Base-by-base conservation (phyloP, 2,888 invertebrate genomes). In the Drosophila parthenogenetica region DNA sequence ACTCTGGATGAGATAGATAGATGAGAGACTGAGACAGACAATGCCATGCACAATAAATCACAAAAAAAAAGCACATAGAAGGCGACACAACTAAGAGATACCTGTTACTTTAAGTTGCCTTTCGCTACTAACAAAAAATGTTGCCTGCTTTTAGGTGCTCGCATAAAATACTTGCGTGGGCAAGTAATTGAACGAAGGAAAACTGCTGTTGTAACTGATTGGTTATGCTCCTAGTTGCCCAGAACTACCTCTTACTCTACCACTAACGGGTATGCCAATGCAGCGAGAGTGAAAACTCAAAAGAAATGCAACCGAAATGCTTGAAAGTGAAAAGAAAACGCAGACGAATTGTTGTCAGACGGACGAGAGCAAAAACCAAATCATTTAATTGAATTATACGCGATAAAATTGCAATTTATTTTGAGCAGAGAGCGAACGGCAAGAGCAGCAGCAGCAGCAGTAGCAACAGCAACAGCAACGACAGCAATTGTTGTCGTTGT, bases 351-450 rank as follows among this genome's bases (percentile, higher is more conserved):
- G 64, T 62, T 68, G 72, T 72, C 65, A 65, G 53, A 39, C 42
- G 29, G 39, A 17, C 60, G 45, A 54, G 14, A 53, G 55, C 48
- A 53, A 68, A 62, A 79, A 50, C 51, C 61, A 79, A 79, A 82
- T 79, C 77, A 73, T 83, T 81, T 77, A 77, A 83, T 81, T 81
- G 73, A 83, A 83, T 78, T 78, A 81, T 79, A 61, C 58, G 79
- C 79, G 77, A 82, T 87, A 78, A 85, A 85, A 82, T 71, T 69
- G 73, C 69, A 82, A 80, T 80, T 81, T 76, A 63, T 72, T 77
- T 81, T 71, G 57, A 60, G 66, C 54, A 50, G 14, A 42, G 54
- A 29, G n/a, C n/a, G 46, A 25, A 37, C 37, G 35, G 17, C 55
- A 43, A n/a, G 58, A 19, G 3, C 54, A 68, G 69, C 66, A 74